Conservation (phyloP, 2,797 vertebrate species). For the Mus minutoides region DNA sequence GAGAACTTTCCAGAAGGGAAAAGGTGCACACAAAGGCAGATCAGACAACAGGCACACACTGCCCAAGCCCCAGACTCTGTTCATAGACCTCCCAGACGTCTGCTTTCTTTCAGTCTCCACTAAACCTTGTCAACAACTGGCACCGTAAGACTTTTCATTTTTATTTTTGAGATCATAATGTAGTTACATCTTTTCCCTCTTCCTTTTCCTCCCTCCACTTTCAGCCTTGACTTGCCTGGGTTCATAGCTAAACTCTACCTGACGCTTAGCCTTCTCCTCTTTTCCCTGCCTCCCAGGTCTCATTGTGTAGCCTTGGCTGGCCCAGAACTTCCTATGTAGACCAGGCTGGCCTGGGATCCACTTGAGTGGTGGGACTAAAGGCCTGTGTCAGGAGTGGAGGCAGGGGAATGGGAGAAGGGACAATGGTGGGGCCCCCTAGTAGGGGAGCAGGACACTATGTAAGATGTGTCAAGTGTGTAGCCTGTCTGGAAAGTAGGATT, state of each 20-base stretch:
- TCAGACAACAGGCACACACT: not conserved
- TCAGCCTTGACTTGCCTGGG: conserved; percentile 29
- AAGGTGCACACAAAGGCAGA: not conserved
- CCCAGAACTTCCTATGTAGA: not conserved
- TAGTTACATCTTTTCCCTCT: not conserved
- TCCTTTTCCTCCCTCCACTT: not conserved
- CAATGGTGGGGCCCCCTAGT: too few species aligned
- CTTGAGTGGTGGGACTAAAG: not conserved
- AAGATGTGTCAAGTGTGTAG: not conserved
- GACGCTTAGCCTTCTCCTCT: not conserved
- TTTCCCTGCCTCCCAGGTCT: not conserved
- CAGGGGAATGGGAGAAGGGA: not conserved
- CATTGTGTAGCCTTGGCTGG: not conserved
- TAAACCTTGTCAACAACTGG: conserved; percentile 37
- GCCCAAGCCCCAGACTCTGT: not conserved
- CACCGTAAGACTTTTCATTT: conserved; percentile 41
- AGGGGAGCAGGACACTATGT: not conserved
- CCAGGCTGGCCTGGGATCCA: not conserved
- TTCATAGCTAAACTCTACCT: conserved; percentile 52
- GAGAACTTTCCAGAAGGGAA: conserved; percentile 11
- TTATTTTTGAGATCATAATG: not conserved
- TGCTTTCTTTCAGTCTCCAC: conserved; percentile 47
- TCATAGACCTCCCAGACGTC: not conserved
- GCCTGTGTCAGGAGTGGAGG: not conserved
- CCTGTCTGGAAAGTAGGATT: not conserved